These are phyloP conservation scores for Macaria notata DNA, from an alignment of 2,888 invertebrate genomes.

Conservation along the genomic window DNA sequence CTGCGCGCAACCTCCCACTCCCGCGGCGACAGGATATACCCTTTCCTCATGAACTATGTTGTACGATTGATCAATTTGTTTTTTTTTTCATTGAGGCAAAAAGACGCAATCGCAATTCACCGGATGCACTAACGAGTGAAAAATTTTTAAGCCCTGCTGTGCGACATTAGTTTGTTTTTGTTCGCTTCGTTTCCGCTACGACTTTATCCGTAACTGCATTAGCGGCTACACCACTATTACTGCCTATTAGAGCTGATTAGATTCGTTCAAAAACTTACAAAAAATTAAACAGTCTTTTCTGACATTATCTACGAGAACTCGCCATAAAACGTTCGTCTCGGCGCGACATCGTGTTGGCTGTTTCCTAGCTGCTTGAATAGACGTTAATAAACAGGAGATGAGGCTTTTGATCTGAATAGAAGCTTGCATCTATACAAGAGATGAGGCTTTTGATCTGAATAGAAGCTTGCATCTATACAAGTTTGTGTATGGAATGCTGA, in stretches of 20 bases:
- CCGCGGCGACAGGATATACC: slow-evolving; percentile 70
- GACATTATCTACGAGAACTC: slow-evolving; percentile 31
- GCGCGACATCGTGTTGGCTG: slow-evolving; percentile 41
- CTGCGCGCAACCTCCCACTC: slow-evolving; percentile 60
- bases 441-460: slow-evolving; percentile 50
- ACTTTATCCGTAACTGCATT: slow-evolving; percentile 51
- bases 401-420: slow-evolving; percentile 50
- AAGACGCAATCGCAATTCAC: slow-evolving; percentile 75
- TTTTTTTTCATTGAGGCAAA: slow-evolving; percentile 71
- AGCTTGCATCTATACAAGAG: slow-evolving; percentile 45
- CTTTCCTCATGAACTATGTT: slow-evolving; percentile 66
- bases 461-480: slow-evolving; percentile 36
- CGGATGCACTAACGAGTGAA: slow-evolving; percentile 81
- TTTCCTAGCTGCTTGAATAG: slow-evolving; percentile 45
- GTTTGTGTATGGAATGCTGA: slow-evolving; percentile 27
- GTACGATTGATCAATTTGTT: slow-evolving; percentile 69
- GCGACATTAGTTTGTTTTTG: slow-evolving; percentile 69
- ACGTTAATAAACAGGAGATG: slow-evolving; percentile 47
- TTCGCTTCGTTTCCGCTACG: slow-evolving; percentile 63
- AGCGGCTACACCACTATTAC: slow-evolving; percentile 36
- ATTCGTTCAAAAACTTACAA: slow-evolving; percentile 39
- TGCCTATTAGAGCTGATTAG: slow-evolving; percentile 43
- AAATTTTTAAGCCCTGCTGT: slow-evolving; percentile 61
- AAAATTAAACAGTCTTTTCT: slow-evolving; percentile 36
- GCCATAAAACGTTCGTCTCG: slow-evolving; percentile 33